Evolutionary conservation across 2,888 invertebrate species (phyloP).

Genomic region (Pecten maximus): DNA sequence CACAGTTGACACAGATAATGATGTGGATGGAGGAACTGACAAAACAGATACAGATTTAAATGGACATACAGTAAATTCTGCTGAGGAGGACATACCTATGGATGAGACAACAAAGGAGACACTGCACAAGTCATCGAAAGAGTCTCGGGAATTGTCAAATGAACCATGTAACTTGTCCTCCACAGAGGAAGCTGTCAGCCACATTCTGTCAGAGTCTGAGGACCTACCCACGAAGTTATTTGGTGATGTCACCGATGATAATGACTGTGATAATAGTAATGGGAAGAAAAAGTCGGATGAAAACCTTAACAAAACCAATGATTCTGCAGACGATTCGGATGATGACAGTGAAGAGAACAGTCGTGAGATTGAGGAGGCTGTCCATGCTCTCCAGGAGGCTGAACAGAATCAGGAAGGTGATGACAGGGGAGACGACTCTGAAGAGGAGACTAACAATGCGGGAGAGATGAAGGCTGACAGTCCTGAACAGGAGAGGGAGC

Average conservation of each 20-base stretch:
- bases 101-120: neutral
- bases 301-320: slow-evolving; percentile 14
- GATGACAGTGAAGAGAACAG: slow-evolving; percentile 64
- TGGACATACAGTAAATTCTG: neutral
- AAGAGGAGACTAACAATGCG: slow-evolving; percentile 59
- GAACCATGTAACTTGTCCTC: neutral
- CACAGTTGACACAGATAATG: slow-evolving; percentile 22
- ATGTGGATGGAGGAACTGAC: slow-evolving; percentile 31
- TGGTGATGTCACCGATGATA: slow-evolving; percentile 36
- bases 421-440: slow-evolving; percentile 53
- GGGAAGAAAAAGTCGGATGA: slow-evolving; percentile 36
- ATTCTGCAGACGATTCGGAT: slow-evolving; percentile 44
- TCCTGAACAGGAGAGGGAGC: slow-evolving; percentile 66
- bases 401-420: slow-evolving; percentile 43
- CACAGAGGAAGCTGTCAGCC: slow-evolving; percentile 4
- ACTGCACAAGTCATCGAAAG: neutral
- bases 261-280: slow-evolving; percentile 38
- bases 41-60: slow-evolving; percentile 38
- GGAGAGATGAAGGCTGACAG: slow-evolving; percentile 65
- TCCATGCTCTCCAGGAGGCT: slow-evolving; percentile 51
- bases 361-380: slow-evolving; percentile 61
- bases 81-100: neutral
- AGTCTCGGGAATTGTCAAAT: neutral
- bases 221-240: neutral
- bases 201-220: neutral